phyloP scores from a whole-genome alignment of 2,113 vertebrate genomes.

The Siniperca knerii region DNA sequence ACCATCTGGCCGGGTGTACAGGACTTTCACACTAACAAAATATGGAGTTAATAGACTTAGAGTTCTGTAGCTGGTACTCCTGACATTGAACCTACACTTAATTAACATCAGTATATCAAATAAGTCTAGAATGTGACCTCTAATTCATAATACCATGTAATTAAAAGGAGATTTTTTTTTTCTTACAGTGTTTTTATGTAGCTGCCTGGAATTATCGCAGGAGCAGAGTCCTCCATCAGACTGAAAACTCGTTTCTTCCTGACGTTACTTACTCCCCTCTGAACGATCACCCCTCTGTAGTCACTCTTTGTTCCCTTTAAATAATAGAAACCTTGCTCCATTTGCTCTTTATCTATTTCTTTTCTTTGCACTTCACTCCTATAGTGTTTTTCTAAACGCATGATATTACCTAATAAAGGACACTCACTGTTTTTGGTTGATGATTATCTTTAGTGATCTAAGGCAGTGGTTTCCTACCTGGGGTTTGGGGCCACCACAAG shows the following conservation, averaged over 20 bases:
- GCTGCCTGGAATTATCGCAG: not conserved
- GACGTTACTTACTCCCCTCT: constrained; percentile 17
- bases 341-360: constrained; percentile 12
- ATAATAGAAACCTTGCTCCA: constrained; percentile 1
- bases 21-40: constrained; percentile 5
- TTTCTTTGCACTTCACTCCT: constrained; percentile 1
- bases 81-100: constrained; percentile 15
- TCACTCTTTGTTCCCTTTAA: constrained; percentile 26
- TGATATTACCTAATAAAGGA: not conserved
- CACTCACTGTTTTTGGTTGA: not conserved
- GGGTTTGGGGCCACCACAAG: no score
- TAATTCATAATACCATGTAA: constrained; percentile 11
- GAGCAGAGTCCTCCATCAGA: constrained; percentile 33
- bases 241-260: constrained; percentile 42
- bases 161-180: constrained; percentile 13
- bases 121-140: not conserved
- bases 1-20: not conserved
- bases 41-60: constrained; percentile 24
- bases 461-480: not conserved
- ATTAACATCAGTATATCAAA: constrained; percentile 39
- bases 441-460: not conserved
- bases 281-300: constrained; percentile 11
- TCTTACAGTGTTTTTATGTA: constrained; percentile 1
- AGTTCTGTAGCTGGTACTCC: not conserved
- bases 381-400: not conserved